phyloP scores from a whole-genome alignment of 1,140 invertebrate species.

The Hylyphantes graminicola region DNA sequence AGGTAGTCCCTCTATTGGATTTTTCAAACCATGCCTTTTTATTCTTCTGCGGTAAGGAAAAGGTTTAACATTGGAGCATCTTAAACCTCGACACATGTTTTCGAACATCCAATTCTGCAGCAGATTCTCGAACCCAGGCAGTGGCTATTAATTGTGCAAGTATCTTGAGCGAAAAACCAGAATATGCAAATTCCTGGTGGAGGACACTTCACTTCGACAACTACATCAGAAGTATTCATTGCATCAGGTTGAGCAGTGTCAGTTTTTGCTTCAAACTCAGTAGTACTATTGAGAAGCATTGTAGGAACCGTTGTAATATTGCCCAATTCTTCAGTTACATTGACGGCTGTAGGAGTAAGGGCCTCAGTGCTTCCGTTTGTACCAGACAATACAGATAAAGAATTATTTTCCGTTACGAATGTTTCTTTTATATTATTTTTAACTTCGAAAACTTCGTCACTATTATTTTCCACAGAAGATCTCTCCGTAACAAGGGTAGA shows the following conservation, averaged over 20 bases:
- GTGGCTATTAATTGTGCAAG: conserved; percentile 13
- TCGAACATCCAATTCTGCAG: conserved; percentile 36
- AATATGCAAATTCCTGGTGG: conserved; percentile 18
- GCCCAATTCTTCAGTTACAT: not conserved
- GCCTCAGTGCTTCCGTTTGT: too few relatives aligned
- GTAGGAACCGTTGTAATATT: too few relatives aligned
- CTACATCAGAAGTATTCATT: not conserved
- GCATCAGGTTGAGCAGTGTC: not conserved
- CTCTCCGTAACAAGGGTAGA: not conserved
- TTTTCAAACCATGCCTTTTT: too few relatives aligned
- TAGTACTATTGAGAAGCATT: not conserved
- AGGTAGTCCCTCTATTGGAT: too few relatives aligned
- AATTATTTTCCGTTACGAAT: too few relatives aligned
- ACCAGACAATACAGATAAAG: too few relatives aligned
- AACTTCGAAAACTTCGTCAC: not conserved
- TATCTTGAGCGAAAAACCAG: conserved; percentile 21
- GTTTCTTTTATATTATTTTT: too few relatives aligned
- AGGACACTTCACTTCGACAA: not conserved
- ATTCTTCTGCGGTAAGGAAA: too few relatives aligned
- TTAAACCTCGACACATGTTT: conserved; percentile 35
- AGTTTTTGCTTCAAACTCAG: not conserved
- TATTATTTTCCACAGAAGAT: not conserved
- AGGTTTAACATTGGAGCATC: too few relatives aligned
- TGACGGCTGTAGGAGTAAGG: not conserved
- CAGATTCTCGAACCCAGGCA: conserved; percentile 20